Evolutionary conservation across 2,888 invertebrate genomes (phyloP).

Genomic region (Hartigia nigra): DNA sequence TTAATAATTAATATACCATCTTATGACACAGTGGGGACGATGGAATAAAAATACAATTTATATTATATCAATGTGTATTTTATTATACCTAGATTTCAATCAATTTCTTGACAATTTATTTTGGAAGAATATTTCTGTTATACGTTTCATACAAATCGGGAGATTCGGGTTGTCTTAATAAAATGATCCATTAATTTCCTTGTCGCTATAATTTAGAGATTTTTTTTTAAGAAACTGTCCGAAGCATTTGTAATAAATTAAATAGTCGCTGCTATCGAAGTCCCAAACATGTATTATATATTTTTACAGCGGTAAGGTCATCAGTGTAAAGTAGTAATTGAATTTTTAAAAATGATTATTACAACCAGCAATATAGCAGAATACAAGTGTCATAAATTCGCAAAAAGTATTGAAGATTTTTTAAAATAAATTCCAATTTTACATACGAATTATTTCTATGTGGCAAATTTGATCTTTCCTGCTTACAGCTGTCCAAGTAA

Average conservation of each 20-base stretch:
- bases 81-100: background rate
- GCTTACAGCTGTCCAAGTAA: background rate
- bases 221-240: background rate
- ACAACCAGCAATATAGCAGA: no score
- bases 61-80: constrained; percentile 30
- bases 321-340: no score
- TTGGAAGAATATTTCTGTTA: background rate
- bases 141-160: background rate
- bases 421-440: no score
- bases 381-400: no score
- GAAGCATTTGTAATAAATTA: no score
- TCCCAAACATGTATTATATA: no score
- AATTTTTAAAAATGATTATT: no score
- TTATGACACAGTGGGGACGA: constrained; percentile 34
- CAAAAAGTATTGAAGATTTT: no score
- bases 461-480: background rate
- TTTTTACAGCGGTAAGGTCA: no score
- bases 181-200: background rate
- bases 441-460: background rate
- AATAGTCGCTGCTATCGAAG: no score
- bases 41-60: constrained; percentile 45
- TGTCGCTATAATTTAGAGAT: background rate
- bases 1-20: constrained; percentile 28
- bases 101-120: background rate
- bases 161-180: no score